Conservation (phyloP, 2,113 vertebrate species). For the Bos taurus region ARS-UCD2.0 NC_037330.1:103764501-103765000, state of each 20-base stretch:
- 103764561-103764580: not conserved
- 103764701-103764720: not conserved
- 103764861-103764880: not conserved
- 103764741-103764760: not conserved
- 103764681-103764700: not conserved
- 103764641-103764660: not conserved
- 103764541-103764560: not conserved
- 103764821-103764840: not conserved
- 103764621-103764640: not conserved
- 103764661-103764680: not conserved
- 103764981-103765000: not conserved
- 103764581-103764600: not conserved
- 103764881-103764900: not conserved
- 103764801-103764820: slow-evolving; percentile 4
- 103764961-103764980: not conserved
- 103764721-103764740: not conserved
- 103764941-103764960: not conserved
- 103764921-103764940: not conserved
- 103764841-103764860: not conserved
- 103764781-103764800: not conserved
- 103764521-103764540: not conserved
- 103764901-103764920: not conserved
- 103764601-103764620: not conserved
- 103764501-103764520: not conserved
- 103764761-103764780: not conserved